These are phyloP conservation scores for Planococcus citri DNA, from an alignment of 1,140 invertebrate genomes.

Conservation along the genomic window DNA sequence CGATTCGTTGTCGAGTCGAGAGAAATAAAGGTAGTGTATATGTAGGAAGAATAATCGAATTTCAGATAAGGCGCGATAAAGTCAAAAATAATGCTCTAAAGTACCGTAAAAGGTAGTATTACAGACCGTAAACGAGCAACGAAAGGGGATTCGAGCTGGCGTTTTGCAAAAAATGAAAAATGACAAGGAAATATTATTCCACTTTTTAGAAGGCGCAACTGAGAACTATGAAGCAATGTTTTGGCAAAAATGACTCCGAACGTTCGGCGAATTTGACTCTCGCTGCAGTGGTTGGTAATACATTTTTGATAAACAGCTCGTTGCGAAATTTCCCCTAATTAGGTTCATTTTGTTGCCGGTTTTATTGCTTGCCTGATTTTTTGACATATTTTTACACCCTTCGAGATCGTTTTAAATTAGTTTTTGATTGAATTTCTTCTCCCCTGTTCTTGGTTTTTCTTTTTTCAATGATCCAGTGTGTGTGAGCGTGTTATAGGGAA, in stretches of 20 bases:
- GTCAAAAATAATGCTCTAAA: constrained; percentile 7
- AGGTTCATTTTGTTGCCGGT: background rate
- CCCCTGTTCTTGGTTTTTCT: too few relatives aligned
- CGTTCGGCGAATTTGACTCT: background rate
- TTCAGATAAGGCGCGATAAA: constrained; percentile 6
- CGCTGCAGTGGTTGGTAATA: background rate
- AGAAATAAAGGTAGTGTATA: background rate
- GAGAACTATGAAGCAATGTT: too few relatives aligned
- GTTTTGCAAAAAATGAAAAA: constrained; percentile 8
- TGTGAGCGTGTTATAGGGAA: too few relatives aligned
- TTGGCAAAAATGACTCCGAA: background rate
- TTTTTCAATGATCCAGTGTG: too few relatives aligned
- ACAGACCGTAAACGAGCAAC: constrained; percentile 5
- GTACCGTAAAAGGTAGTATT: constrained; percentile 6
- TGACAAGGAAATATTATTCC: constrained; percentile 3
- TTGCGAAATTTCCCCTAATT: background rate
- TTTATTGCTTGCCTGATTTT: too few relatives aligned
- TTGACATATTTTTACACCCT: too few relatives aligned
- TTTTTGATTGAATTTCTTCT: too few relatives aligned
- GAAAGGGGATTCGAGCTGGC: background rate
- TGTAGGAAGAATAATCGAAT: background rate
- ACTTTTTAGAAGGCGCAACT: background rate
- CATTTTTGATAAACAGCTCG: background rate
- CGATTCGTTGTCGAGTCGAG: background rate
- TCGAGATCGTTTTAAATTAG: too few relatives aligned